A percentile compares a stretch with the other conserved stretches of the same genome.
Evolutionary conservation across 1,140 invertebrate species (phyloP).

Genomic region (Pemphigus obesinymphae): DNA sequence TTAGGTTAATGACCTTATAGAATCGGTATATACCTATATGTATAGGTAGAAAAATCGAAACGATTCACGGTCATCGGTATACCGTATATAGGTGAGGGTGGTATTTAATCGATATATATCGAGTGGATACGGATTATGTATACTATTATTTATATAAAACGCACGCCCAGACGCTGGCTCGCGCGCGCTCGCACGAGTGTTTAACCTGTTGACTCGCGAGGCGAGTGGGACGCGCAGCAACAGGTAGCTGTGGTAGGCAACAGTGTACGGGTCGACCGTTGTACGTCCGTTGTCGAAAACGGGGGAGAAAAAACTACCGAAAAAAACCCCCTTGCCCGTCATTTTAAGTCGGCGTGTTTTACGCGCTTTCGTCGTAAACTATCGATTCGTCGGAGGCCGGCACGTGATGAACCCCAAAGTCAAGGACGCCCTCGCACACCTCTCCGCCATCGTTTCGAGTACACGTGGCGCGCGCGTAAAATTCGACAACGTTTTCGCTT

Average conservation of each 20-base stretch:
- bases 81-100: too few relatives aligned
- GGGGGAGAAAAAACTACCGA: background rate
- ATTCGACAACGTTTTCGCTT: background rate
- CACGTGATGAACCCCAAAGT: slow-evolving; percentile 21
- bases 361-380: slow-evolving; percentile 13
- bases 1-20: background rate
- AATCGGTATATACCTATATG: background rate
- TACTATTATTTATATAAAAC: too few relatives aligned
- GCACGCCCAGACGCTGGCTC: too few relatives aligned
- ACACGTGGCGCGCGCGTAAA: background rate
- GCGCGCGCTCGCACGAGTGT: too few relatives aligned
- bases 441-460: background rate
- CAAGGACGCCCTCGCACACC: background rate
- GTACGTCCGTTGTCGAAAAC: too few relatives aligned
- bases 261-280: too few relatives aligned
- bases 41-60: background rate
- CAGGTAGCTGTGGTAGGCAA: background rate
- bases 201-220: slow-evolving; percentile 22
- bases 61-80: slow-evolving; percentile 15
- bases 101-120: background rate
- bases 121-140: too few relatives aligned
- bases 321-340: too few relatives aligned
- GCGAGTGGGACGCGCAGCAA: background rate
- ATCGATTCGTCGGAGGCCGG: background rate
- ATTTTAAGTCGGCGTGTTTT: background rate